A percentile compares a stretch with the other conserved stretches of the same genome.
phyloP scores from a whole-genome alignment of 2,113 vertebrate species.

The Pitta sordida region DNA sequence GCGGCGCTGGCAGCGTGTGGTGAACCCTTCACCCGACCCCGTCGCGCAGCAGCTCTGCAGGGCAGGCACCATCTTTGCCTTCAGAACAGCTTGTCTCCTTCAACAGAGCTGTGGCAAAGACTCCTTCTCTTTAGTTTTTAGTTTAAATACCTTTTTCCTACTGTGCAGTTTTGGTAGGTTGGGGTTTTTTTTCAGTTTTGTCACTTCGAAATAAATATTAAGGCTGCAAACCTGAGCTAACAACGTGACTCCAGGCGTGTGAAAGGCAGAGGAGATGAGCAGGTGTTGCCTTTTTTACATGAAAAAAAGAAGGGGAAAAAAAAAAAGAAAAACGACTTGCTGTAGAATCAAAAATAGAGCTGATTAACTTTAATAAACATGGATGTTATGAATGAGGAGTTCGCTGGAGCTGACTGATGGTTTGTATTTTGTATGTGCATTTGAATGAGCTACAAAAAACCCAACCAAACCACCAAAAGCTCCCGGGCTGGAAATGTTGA shows the following conservation, averaged over 20 bases:
- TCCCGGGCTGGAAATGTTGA: not conserved
- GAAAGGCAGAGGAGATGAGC: not conserved
- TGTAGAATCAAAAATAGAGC: not conserved
- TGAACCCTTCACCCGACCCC: not conserved
- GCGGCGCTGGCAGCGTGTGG: not conserved
- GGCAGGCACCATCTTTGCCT: not conserved
- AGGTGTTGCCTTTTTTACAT: constrained; percentile 2
- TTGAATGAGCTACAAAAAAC: not conserved
- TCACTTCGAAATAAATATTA: not conserved
- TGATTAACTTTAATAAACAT: not conserved
- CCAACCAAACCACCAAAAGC: not conserved
- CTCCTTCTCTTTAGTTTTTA: not conserved
- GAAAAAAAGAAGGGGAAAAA: accelerated
- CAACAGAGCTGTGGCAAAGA: not conserved
- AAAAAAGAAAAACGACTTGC: not conserved
- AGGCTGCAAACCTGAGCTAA: not conserved
- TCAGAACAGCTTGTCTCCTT: not conserved
- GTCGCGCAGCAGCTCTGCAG: not conserved
- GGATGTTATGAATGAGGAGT: not conserved
- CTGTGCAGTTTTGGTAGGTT: not conserved
- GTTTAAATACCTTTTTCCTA: not conserved
- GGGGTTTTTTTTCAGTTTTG: not conserved
- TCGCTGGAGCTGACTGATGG: not conserved
- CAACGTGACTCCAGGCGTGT: accelerated
- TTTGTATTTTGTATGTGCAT: not conserved